Evolutionary conservation across 2,797 vertebrate genomes (phyloP).

Genomic region (Sardinella longiceps): DNA sequence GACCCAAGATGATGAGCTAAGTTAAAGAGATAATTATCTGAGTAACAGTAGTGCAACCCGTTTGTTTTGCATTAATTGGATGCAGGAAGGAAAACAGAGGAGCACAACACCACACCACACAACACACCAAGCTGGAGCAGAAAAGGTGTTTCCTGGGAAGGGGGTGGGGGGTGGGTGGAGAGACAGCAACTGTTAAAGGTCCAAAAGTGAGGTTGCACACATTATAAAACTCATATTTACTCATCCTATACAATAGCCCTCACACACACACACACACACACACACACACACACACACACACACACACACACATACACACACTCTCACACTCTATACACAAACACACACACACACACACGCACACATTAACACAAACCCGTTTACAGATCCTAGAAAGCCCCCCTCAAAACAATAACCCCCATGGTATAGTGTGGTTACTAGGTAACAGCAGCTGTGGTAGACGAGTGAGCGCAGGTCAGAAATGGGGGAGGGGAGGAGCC

Average conservation of each 20-base stretch:
- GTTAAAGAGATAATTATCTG: background rate
- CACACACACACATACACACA: background rate
- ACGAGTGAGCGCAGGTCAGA: background rate
- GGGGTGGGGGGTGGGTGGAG: background rate
- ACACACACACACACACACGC: background rate
- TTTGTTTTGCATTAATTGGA: background rate
- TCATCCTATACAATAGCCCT: background rate
- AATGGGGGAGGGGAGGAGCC: conserved; percentile 8
- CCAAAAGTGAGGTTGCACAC: background rate
- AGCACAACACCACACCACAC: background rate
- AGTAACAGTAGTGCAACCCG: background rate
- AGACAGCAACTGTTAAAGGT: background rate
- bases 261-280: background rate
- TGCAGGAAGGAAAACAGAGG: background rate
- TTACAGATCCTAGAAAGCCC: background rate
- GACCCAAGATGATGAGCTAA: background rate
- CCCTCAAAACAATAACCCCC: conserved; percentile 19
- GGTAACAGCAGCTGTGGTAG: conserved; percentile 15
- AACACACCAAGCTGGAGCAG: background rate
- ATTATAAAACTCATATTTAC: background rate
- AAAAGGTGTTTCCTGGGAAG: background rate
- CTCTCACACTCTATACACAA: background rate
- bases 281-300: background rate
- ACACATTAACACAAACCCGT: background rate
- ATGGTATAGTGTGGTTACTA: background rate